A percentile compares a stretch with the other conserved stretches of the same genome.
Evolutionary conservation across 1,140 invertebrate species (phyloP).

Genomic region (Thereuonema tuberculata): DNA sequence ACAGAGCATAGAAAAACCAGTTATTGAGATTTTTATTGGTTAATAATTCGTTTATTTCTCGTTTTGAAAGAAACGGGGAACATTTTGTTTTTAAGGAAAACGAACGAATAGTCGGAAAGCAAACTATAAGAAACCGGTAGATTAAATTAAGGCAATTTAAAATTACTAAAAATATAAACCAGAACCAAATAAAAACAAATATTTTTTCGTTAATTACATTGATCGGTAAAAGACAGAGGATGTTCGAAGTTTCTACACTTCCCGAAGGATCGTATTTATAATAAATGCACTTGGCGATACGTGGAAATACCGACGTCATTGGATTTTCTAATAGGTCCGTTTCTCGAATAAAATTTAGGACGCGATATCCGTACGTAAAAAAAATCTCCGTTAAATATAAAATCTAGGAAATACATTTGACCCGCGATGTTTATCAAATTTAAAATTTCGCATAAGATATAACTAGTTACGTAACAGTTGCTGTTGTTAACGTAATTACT

Average conservation of each 20-base stretch:
- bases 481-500: no score
- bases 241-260: neutral
- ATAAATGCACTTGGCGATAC: conserved; percentile 12
- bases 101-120: no score
- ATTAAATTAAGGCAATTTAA: no score
- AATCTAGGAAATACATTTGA: neutral
- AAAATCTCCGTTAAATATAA: neutral
- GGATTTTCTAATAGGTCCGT: neutral
- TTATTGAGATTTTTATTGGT: no score
- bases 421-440: neutral
- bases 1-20: no score
- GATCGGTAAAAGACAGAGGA: conserved; percentile 1
- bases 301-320: conserved; percentile 5
- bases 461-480: no score
- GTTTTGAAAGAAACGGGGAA: no score
- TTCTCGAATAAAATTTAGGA: neutral
- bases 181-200: neutral
- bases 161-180: neutral
- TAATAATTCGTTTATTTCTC: no score
- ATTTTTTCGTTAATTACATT: conserved; percentile 9
- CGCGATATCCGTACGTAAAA: neutral
- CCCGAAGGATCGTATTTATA: conserved; percentile 1
- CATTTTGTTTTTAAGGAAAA: no score
- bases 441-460: neutral
- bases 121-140: no score